phyloP scores from a whole-genome alignment of 1,140 invertebrate genomes.

The Macrotrachela quadricornifera region DNA sequence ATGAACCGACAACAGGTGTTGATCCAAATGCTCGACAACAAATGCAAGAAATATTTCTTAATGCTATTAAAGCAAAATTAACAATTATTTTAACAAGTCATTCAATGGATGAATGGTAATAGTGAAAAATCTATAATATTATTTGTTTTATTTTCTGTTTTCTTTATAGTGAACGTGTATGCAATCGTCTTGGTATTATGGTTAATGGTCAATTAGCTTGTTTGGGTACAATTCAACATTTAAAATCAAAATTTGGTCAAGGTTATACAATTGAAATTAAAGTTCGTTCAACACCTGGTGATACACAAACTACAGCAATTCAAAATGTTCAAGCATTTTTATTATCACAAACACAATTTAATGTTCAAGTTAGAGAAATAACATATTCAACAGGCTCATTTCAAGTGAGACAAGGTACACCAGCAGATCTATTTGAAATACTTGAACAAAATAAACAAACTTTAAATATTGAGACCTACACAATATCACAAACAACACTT shows the following conservation, averaged over 20 bases:
- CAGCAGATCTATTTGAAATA: neutral
- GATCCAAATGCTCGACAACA: conserved; percentile 38
- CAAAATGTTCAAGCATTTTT: no score
- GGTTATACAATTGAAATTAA: conserved; percentile 26
- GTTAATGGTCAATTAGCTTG: conserved; percentile 14
- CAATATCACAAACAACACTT: conserved; percentile 3
- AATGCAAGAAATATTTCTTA: conserved; percentile 39
- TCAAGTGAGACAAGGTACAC: no score
- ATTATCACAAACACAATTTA: no score
- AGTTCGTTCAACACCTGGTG: no score
- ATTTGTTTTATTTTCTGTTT: neutral
- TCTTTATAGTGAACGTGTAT: neutral
- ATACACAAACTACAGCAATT: no score
- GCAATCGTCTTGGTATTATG: neutral
- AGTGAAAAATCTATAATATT: neutral
- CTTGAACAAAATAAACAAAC: neutral
- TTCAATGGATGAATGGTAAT: conserved; percentile 8
- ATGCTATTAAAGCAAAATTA: conserved; percentile 19
- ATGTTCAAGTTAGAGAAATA: no score
- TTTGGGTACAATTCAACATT: conserved; percentile 18
- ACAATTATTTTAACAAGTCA: conserved; percentile 13
- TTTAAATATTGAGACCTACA: conserved; percentile 3
- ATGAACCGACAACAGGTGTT: conserved; percentile 31
- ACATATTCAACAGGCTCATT: no score
- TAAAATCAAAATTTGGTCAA: conserved; percentile 28